phyloP scores from a whole-genome alignment of 2,113 vertebrate genomes.

The Xenotilapia leptura region DNA sequence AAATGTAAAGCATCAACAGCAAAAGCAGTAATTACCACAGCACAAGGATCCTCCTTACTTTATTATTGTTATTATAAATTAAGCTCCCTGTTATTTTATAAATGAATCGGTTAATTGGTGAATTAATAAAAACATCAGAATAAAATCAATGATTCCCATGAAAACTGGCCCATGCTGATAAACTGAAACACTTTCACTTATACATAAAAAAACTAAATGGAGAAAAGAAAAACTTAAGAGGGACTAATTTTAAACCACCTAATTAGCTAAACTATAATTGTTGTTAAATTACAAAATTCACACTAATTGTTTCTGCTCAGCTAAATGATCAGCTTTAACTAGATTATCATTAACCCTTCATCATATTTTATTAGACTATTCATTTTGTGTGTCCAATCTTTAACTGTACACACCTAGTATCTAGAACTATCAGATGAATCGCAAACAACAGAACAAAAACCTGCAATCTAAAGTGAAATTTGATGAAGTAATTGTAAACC shows the following conservation, averaged over 20 bases:
- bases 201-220: background rate
- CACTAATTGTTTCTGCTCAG: background rate
- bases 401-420: background rate
- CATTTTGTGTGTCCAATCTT: background rate
- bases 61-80: background rate
- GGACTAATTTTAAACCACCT: background rate
- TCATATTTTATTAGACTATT: background rate
- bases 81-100: background rate
- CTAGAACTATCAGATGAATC: background rate
- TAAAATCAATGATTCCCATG: background rate
- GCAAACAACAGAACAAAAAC: background rate
- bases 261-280: background rate
- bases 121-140: background rate
- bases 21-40: background rate
- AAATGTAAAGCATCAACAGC: background rate
- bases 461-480: background rate
- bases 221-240: background rate
- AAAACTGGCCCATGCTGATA: background rate
- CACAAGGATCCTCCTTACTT: background rate
- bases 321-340: background rate
- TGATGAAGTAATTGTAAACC: background rate
- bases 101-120: background rate
- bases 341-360: background rate
- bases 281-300: background rate
- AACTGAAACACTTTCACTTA: background rate